phyloP scores from a whole-genome alignment of 2,797 vertebrate genomes.

The Arrhamphus sclerolepis region DNA sequence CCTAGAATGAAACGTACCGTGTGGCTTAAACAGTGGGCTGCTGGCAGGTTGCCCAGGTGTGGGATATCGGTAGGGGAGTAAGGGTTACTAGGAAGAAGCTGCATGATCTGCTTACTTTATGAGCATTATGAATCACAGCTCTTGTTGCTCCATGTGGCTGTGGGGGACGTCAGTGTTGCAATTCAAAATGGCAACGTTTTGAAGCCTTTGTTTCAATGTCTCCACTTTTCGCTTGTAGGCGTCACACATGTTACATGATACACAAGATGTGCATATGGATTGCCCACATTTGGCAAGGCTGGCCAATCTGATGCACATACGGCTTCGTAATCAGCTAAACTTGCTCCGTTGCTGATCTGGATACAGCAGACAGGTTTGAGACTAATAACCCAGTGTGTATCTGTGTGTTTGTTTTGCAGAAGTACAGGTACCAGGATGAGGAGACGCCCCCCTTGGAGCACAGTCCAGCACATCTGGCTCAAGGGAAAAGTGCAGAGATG shows the following conservation, averaged over 20 bases:
- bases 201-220: conserved; percentile 28
- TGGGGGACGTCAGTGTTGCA: conserved; percentile 51
- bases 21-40: conserved; percentile 67
- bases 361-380: neutral
- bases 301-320: conserved; percentile 13
- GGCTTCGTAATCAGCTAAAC: neutral
- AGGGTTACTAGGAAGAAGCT: conserved; percentile 63
- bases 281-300: conserved; percentile 13
- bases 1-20: conserved; percentile 65
- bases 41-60: conserved; percentile 67
- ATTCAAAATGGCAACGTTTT: conserved; percentile 46
- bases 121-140: conserved; percentile 62
- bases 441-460: conserved; percentile 97
- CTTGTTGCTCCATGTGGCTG: conserved; percentile 60
- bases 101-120: conserved; percentile 54
- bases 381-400: conserved; percentile 2
- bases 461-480: conserved; percentile 93
- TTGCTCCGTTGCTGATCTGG: neutral
- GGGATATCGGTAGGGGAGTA: conserved; percentile 62
- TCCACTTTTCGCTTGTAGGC: conserved; percentile 48
- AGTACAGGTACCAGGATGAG: conserved; percentile 98
- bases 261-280: conserved; percentile 33
- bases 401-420: conserved; percentile 76
- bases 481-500: conserved; percentile 93
- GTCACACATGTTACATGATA: conserved; percentile 44